Conservation (phyloP, 1,140 invertebrate species). For the Trichomalopsis sarcophagae region DNA sequence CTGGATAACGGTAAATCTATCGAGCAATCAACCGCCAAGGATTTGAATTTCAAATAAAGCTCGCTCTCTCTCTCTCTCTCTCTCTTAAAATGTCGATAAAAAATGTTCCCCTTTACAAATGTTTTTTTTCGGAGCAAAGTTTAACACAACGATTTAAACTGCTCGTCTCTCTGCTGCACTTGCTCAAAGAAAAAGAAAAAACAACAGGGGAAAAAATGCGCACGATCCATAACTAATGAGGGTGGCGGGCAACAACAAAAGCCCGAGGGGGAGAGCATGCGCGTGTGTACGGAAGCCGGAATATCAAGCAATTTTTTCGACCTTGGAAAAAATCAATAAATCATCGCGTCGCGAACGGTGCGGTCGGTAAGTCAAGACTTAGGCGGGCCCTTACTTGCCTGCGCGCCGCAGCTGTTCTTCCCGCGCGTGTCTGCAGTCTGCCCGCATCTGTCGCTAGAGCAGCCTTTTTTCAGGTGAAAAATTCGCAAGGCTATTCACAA, state of each 20-base stretch:
- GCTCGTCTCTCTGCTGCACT: neutral
- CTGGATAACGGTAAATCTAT: too few species aligned
- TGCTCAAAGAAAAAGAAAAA: neutral
- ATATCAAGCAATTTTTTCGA: conserved; percentile 23
- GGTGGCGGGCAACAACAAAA: conserved; percentile 25
- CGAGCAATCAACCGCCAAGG: too few species aligned
- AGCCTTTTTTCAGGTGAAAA: conserved; percentile 37
- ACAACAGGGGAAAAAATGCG: neutral
- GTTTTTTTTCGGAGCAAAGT: too few species aligned
- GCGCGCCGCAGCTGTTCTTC: conserved; percentile 53
- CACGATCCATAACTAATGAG: conserved; percentile 26
- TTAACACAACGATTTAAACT: neutral
- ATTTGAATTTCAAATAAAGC: too few species aligned
- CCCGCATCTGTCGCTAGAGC: conserved; percentile 61
- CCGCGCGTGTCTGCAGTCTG: neutral
- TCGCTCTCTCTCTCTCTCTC: too few species aligned
- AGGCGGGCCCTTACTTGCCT: conserved; percentile 67
- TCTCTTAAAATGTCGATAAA: too few species aligned
- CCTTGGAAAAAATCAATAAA: conserved; percentile 45
- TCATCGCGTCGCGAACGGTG: neutral
- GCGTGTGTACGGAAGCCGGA: neutral
- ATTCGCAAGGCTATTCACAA: conserved; percentile 18
- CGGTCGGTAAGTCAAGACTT: conserved; percentile 65
- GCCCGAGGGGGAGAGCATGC: neutral
- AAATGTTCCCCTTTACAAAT: too few species aligned